Base-by-base conservation (phyloP, 2,113 vertebrate species). In the Solea senegalensis region DNA sequence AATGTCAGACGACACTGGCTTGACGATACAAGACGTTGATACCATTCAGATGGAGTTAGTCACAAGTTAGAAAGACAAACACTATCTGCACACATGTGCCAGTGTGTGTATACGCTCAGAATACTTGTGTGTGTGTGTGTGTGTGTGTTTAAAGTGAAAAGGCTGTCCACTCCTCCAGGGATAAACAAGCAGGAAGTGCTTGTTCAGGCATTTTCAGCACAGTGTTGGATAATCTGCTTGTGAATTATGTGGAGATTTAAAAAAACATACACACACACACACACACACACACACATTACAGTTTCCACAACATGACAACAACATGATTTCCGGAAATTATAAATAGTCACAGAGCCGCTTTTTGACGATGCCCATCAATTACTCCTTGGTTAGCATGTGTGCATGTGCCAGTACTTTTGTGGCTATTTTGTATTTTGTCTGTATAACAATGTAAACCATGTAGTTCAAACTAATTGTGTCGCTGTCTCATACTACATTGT, bases 131-230 rank as follows among this genome's bases (percentile, higher is more conserved):
- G 44, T 46, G 44, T 75, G 49, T 69, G 59, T 80, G 77, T 85
- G 64, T 46, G 44, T 46, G 44, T 75, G 49, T 69, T 80, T 13
- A 68, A 76, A 71, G 63, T 66, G 61, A 74, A 85, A 84, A 83
- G 81, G 74, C 76, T 82, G 80, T 60, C 75, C 82, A 58, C 55
- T 84, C 49, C 69, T 86, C 48, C 13, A n/a, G 70, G 80, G 65
- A 87, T 80, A 85, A 85, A 84, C 82, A 82, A 64, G 64, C 53
- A 64, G 57, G 65, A 85, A 88, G 78, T 80, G 85, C 83, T 21
- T 88, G 79, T 50, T 74, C 58, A 80, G 70, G 84, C 73, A 83
- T 80, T 83, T 87, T 85, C 59, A 61, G 41, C 46, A 34, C 74
- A 53, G 44, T 39, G 52, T 59, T 79, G 72, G 57, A 72, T 86